Base-by-base conservation (phyloP, 30 jellyfish, hydroid and myxozoan genomes). In the Sanderia malayensis region DNA sequence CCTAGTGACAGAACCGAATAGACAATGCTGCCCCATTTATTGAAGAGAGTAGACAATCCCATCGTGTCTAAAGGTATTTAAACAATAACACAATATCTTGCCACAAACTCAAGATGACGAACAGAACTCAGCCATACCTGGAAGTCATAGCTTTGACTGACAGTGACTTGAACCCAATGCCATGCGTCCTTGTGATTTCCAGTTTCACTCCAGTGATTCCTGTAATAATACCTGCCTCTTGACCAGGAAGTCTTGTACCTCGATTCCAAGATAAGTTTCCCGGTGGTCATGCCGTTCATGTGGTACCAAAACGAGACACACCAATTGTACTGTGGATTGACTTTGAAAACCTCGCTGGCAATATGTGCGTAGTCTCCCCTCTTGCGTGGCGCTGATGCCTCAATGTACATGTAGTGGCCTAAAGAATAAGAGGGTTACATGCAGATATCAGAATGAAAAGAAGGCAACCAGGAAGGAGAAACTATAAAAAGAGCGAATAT, bases 351-450 rank as follows among this genome's bases (percentile, higher is more conserved):
- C 71, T 90, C 98, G 58, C 98, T 90, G 2, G 82, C 86, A 34
- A 90, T 6, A 26, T 69, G 92, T 18, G 95, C 95, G 33, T 46
- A 52, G 75, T 90, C 96, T 1, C 95, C 96, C 23, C 53, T 71
- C 62, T 64, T 44, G 0, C 96, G 94, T 4, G 98, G 98, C 15
- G 84, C 70, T 13, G 98, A 90, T 60, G 98, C 83, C 49, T 90
- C 98, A 66, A 90, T 83, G 77, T 81, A 90, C 86, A 90, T 44
- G 83, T 90, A 90, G 45, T 78, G 80, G 60, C 98, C 98, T 90
- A 63, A 44, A 70, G 61, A 8, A 29, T 19, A 23, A 68, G 23
- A 27, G 20, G 26, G 44, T 31, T 11, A 20, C n/a, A n/a, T n/a
- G n/a, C n/a, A n/a, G n/a, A n/a, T n/a, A n/a, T n/a, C n/a, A n/a